Evolutionary conservation across 2,888 invertebrate species (phyloP).

Genomic region (Abrostola tripartita): DNA sequence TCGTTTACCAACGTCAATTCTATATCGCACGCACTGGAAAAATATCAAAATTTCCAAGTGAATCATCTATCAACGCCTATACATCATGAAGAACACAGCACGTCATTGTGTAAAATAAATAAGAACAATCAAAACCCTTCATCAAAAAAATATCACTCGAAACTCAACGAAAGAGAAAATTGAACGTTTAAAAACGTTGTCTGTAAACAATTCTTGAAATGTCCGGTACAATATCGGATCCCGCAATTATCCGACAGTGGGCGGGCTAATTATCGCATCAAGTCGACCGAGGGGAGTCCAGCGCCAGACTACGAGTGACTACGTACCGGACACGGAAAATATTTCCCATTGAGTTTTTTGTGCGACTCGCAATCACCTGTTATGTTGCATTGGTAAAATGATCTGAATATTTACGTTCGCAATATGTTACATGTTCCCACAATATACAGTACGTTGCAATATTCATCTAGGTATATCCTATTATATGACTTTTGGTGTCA

Average conservation of each 20-base stretch:
- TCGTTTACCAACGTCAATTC: background rate
- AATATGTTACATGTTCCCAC: too few species aligned
- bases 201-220: conserved; percentile 54
- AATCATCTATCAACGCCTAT: too few species aligned
- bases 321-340: conserved; percentile 34
- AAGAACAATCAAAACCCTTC: background rate
- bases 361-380: conserved; percentile 32
- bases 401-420: background rate
- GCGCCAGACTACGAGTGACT: conserved; percentile 18
- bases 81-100: background rate
- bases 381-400: conserved; percentile 5
- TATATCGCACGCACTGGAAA: too few species aligned
- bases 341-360: conserved; percentile 38
- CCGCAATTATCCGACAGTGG: conserved; percentile 67
- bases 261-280: conserved; percentile 74
- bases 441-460: too few species aligned
- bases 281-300: conserved; percentile 48
- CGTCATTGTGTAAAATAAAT: background rate
- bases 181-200: conserved; percentile 48
- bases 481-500: too few species aligned
- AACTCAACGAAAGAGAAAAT: conserved; percentile 32
- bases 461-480: too few species aligned
- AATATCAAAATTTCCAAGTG: too few species aligned
- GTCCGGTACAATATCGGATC: conserved; percentile 65
- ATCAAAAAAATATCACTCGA: conserved; percentile 13